phyloP scores from a whole-genome alignment of 2,888 invertebrate genomes.

The Andricus curvator region DNA sequence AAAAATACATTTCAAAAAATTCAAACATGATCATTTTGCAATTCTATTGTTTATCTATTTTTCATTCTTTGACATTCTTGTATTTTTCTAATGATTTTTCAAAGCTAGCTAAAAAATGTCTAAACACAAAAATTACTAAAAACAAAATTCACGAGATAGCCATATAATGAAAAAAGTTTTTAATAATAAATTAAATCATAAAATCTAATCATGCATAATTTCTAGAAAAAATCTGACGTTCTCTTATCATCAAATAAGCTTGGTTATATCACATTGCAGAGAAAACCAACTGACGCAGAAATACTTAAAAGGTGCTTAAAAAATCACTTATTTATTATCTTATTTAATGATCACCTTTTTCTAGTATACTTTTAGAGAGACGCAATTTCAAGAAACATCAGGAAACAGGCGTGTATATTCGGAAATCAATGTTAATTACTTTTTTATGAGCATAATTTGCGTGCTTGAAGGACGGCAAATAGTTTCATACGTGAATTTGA shows the following conservation, averaged over 20 bases:
- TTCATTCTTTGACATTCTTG: too few species aligned
- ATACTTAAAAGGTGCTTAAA: too few species aligned
- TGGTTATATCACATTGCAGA: background rate
- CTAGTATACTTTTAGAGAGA: background rate
- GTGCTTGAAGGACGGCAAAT: background rate
- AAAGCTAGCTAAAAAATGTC: too few species aligned
- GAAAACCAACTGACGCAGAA: background rate
- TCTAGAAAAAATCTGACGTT: background rate
- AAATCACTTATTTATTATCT: background rate
- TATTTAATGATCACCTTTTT: background rate
- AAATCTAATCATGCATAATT: background rate
- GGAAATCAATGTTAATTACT: background rate
- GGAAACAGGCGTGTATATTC: background rate
- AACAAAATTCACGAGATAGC: too few species aligned
- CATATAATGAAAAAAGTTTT: too few species aligned
- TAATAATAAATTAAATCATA: background rate
- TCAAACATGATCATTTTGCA: too few species aligned
- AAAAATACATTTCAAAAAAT: too few species aligned
- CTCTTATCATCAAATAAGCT: background rate
- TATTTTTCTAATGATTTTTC: too few species aligned
- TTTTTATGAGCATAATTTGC: background rate
- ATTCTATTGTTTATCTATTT: too few species aligned
- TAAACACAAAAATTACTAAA: too few species aligned
- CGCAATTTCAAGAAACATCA: background rate
- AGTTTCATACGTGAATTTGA: slow-evolving; percentile 15